Evolutionary conservation across 2,888 invertebrate genomes (phyloP), one percentile per base, ranked within the genome.

Genomic region (Urechis unicinctus): DNA sequence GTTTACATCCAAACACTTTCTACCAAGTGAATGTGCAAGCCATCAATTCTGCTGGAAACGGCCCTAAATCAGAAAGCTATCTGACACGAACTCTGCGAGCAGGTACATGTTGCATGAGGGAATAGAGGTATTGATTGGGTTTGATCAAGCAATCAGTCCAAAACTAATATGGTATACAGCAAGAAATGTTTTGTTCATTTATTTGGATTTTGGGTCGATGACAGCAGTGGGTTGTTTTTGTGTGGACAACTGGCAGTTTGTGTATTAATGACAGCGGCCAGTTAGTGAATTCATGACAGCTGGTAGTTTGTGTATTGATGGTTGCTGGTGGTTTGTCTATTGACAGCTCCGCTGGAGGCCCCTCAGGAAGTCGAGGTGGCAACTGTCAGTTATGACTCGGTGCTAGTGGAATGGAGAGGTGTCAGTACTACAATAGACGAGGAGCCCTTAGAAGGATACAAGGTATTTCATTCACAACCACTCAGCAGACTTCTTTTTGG

Each of bases 1-100:
- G 95, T 64, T 81, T 97, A 50, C 86, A 89, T 68, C 91, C 94
- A 0, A 88, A 95, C 75, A 92, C 89, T 0, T 89, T 92, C 73
- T 97, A 97, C 79, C 88, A 83, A 69, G 91, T 96, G 0, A 70
- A 92, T 82, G 88, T 91, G 1, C 94, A 95, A 52, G 64, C 91
- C 0, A 95, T 91, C 72, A 96, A 96, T 81, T 85, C 89, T 0
- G 96, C 95, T 2, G 96, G 96, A 1, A 93, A 93, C 78, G 95
- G 95, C 2, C 91, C 93, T 0, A 94, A 95, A 76, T 93, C 93
- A 80, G 93, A 94, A 81, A 83, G 89, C 44, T 91, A 84, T 74
- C 79, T 88, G 61, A 86, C 75, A 50, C 68, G 70, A 50, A 80
- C 80, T 0, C 73, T 73, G 56, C 72, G 77, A 64, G 48, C 58